These are phyloP conservation scores for Eristalinus aeneus DNA, from an alignment of 2,888 invertebrate species.

Conservation along the genomic window DNA sequence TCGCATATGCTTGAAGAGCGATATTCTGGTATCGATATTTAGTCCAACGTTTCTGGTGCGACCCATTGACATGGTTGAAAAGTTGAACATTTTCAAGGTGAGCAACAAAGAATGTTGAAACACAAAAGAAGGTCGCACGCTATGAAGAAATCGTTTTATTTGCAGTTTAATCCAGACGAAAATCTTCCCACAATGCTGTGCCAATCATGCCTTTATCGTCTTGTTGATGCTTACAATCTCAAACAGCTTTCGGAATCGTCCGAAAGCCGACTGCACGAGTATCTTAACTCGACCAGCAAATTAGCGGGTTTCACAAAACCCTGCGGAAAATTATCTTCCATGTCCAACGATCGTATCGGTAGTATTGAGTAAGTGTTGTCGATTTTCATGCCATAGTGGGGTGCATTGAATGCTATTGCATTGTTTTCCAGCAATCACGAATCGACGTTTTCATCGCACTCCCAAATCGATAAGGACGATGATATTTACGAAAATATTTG, in stretches of 20 bases:
- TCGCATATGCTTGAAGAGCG: constrained; percentile 76
- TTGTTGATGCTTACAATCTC: constrained; percentile 76
- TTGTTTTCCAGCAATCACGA: constrained; percentile 33
- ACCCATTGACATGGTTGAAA: constrained; percentile 76
- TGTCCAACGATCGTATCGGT: constrained; percentile 46
- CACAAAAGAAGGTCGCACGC: constrained; percentile 55
- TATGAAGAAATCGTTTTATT: constrained; percentile 45
- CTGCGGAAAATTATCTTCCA: constrained; percentile 31
- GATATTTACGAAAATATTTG: constrained; percentile 74
- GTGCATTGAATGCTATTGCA: not conserved
- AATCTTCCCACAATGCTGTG: constrained; percentile 75
- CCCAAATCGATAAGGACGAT: constrained; percentile 64
- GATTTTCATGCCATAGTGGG: not conserved
- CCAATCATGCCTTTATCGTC: constrained; percentile 75
- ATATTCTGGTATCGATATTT: constrained; percentile 75
- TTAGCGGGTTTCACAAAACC: constrained; percentile 47
- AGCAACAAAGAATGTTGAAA: constrained; percentile 64
- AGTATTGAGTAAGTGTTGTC: constrained; percentile 54
- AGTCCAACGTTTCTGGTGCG: constrained; percentile 74
- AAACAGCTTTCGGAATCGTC: constrained; percentile 76
- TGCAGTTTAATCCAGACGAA: constrained; percentile 73
- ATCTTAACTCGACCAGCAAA: constrained; percentile 67
- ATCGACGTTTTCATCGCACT: constrained; percentile 40
- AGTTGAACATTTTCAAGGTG: constrained; percentile 74
- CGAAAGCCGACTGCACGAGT: constrained; percentile 74